Conservation (phyloP, 2,113 vertebrate genomes). For the Maccullochella peelii region DNA sequence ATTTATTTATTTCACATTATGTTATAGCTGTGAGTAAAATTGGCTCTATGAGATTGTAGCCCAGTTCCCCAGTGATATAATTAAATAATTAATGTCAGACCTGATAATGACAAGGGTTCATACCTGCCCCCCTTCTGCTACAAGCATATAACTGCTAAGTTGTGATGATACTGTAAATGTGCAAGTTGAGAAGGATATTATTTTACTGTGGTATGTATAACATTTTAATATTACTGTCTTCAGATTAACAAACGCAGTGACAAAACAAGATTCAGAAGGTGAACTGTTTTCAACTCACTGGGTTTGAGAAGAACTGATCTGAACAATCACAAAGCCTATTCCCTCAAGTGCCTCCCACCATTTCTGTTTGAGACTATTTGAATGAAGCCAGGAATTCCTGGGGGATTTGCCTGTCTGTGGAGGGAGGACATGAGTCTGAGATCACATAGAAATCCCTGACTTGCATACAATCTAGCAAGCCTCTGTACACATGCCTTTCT, state of each 20-base stretch:
- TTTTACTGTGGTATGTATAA: neutral
- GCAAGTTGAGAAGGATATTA: neutral
- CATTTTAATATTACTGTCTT: neutral
- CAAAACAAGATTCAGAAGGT: neutral
- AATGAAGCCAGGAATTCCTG: constrained; percentile 41
- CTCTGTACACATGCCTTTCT: constrained; percentile 12
- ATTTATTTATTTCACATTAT: neutral
- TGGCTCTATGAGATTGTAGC: too few species aligned
- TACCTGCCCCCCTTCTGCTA: neutral
- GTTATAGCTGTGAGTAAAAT: too few species aligned
- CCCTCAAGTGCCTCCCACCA: constrained; percentile 18
- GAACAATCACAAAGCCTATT: constrained; percentile 19
- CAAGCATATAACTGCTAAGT: neutral
- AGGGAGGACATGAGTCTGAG: constrained; percentile 40
- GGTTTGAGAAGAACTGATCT: constrained; percentile 12
- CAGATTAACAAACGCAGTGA: neutral
- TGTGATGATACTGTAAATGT: neutral
- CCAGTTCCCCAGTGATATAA: too few species aligned
- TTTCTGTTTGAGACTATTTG: constrained; percentile 30
- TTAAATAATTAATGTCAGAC: too few species aligned
- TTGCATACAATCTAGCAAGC: constrained; percentile 23
- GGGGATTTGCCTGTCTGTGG: constrained; percentile 32
- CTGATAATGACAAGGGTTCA: too few species aligned
- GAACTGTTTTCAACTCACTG: neutral
- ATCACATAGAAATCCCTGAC: constrained; percentile 42